Base-by-base conservation (phyloP, 1,140 invertebrate genomes). In the Trichonephila clavipes region DNA sequence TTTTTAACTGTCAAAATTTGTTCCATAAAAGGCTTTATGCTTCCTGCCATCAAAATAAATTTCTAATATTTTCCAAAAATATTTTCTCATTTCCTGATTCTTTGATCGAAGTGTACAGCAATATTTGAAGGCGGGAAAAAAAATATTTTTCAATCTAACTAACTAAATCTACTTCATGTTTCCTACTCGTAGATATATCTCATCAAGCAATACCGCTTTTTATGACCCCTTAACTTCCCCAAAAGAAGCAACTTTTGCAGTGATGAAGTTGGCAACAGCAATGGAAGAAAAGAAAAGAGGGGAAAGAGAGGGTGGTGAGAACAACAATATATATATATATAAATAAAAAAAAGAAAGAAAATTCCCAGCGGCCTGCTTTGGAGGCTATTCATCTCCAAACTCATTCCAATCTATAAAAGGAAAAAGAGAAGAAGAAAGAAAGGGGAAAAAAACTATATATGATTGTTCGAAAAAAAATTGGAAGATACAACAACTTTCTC, bases 321-420 rank as follows among this genome's bases (percentile, higher is more conserved):
- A 64, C 1, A 64, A 64, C 62, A 64, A 64, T 1, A 64, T 40
- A 40, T 40, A 40, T 40, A 40, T 40, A 40, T 40, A 66, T 2
- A 69, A 5, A 72, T n/a, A 72, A 10, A 51, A 51, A 51, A 10
- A 51, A 51, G 51, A 89, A 77, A 77, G 69, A 90, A 81, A 51
- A 34, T 61, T 87, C 81, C 90, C 90, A n/a, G 77, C 81, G 24
- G 51, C 51, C 82, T 51, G 12, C 34, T 81, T 62, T 66, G 18
- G 83, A 40, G 16, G 91, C 83, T 87, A 92, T 92, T 92, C 85
- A 92, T 92, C 91, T 85, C 89, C 87, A 92, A 92, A 92, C 91
- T 92, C 91, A 92, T 92, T 92, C 81, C 91, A 66, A 85, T 91
- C 58, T 89, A 89, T 81, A 90, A 81, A 90, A 81, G 82, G 51